These are phyloP conservation scores for Enteromius fasciolatus DNA, from an alignment of 2,797 vertebrate species.

Conservation along the genomic window DNA sequence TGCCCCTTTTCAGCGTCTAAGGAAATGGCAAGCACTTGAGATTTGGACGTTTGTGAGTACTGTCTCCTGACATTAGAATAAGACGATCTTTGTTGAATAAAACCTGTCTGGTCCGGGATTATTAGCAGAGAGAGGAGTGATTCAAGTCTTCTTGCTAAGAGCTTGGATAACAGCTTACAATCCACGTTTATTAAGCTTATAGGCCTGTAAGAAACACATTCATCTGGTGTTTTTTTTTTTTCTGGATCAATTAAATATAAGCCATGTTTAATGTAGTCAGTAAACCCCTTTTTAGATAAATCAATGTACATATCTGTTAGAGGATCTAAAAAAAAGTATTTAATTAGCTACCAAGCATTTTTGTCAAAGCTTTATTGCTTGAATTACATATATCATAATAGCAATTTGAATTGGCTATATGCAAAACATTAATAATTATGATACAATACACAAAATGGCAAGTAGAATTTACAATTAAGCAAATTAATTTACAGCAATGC, in stretches of 20 bases:
- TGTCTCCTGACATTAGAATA: neutral
- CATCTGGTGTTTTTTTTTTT: neutral
- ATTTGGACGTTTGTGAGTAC: neutral
- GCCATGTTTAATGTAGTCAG: neutral
- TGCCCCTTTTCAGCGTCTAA: neutral
- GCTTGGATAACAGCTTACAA: neutral
- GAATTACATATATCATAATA: constrained; percentile 77
- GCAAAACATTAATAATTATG: constrained; percentile 81
- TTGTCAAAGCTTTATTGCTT: constrained; percentile 84
- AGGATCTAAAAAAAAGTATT: neutral
- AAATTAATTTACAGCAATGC: constrained; percentile 74
- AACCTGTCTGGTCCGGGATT: neutral
- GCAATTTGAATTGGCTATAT: constrained; percentile 74
- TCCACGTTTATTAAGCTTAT: neutral
- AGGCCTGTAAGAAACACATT: neutral
- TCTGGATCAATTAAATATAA: neutral
- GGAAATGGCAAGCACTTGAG: neutral
- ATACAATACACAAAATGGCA: constrained; percentile 79
- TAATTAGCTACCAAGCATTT: constrained; percentile 35
- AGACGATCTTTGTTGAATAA: neutral
- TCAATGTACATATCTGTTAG: neutral
- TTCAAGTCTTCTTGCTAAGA: neutral
- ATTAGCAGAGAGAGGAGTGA: neutral
- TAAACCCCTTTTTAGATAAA: neutral
- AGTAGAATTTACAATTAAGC: constrained; percentile 77